Conservation (phyloP, 2,113 vertebrate species). For the Pomatostomus ruficeps region DNA sequence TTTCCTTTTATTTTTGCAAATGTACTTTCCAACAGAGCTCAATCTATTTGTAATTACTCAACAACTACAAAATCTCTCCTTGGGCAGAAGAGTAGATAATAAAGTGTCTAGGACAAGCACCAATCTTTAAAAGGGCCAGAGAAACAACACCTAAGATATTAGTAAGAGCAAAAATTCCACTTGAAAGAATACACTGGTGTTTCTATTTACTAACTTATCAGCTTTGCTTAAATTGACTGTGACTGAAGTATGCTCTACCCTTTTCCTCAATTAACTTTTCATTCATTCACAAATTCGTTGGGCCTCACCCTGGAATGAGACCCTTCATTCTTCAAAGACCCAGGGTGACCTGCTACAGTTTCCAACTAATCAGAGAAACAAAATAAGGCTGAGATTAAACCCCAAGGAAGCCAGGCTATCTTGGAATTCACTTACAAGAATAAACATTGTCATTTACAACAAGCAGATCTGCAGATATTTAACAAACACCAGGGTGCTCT, state of each 20-base stretch:
- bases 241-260: slow-evolving; percentile 59
- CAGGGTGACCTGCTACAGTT: slow-evolving; percentile 64
- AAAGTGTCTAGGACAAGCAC: slow-evolving; percentile 44
- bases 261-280: slow-evolving; percentile 76
- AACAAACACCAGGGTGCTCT: slow-evolving; percentile 31
- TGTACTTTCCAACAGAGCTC: neutral
- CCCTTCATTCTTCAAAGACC: slow-evolving; percentile 72
- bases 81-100: slow-evolving; percentile 55
- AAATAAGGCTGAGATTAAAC: slow-evolving; percentile 61
- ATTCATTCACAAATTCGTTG: slow-evolving; percentile 77
- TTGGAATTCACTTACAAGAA: slow-evolving; percentile 54
- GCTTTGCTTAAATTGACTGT: slow-evolving; percentile 62
- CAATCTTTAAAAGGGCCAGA: slow-evolving; percentile 41
- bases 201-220: slow-evolving; percentile 62
- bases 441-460: slow-evolving; percentile 64
- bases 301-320: slow-evolving; percentile 68
- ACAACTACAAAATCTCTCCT: slow-evolving; percentile 50
- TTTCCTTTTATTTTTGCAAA: slow-evolving; percentile 3
- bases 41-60: slow-evolving; percentile 36
- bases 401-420: slow-evolving; percentile 43
- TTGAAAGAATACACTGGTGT: slow-evolving; percentile 46
- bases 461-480: slow-evolving; percentile 46
- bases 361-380: slow-evolving; percentile 67
- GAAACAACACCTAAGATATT: slow-evolving; percentile 58
- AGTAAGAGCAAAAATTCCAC: slow-evolving; percentile 43